Conservation (phyloP, 2,113 vertebrate species). For the Grus americana region DNA sequence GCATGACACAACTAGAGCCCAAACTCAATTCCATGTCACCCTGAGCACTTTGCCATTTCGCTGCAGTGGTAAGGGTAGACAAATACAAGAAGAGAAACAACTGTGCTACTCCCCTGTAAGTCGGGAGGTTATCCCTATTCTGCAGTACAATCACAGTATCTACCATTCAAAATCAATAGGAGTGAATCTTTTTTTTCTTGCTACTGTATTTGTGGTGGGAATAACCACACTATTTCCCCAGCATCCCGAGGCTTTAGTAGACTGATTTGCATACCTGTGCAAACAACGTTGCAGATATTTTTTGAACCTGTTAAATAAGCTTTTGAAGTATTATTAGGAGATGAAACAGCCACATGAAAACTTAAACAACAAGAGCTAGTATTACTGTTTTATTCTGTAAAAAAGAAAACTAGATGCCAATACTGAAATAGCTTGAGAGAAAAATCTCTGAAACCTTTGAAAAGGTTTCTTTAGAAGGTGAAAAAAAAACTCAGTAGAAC, state of each 20-base stretch:
- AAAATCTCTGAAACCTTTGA: not conserved
- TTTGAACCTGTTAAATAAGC: not conserved
- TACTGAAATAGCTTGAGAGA: not conserved
- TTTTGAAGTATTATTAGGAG: conserved; percentile 28
- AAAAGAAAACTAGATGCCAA: not conserved
- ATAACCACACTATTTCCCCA: not conserved
- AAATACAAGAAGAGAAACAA: not conserved
- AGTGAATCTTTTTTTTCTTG: not conserved
- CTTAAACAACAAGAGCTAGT: not conserved
- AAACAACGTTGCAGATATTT: not conserved
- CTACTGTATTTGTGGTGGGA: not conserved
- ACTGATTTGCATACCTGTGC: not conserved
- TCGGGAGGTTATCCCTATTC: not conserved
- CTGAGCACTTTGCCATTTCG: not conserved
- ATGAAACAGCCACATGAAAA: conserved; percentile 14
- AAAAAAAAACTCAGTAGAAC: not conserved
- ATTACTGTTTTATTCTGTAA: not conserved
- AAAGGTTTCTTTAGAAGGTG: not conserved
- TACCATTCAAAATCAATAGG: not conserved
- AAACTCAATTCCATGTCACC: not conserved
- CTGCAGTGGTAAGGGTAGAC: not conserved
- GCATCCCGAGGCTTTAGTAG: not conserved
- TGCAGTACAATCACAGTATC: not conserved
- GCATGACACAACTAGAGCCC: not conserved
- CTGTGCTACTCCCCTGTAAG: not conserved